Evolutionary conservation across 2,888 invertebrate species (phyloP).

Genomic region (Andrena hattorfiana): DNA sequence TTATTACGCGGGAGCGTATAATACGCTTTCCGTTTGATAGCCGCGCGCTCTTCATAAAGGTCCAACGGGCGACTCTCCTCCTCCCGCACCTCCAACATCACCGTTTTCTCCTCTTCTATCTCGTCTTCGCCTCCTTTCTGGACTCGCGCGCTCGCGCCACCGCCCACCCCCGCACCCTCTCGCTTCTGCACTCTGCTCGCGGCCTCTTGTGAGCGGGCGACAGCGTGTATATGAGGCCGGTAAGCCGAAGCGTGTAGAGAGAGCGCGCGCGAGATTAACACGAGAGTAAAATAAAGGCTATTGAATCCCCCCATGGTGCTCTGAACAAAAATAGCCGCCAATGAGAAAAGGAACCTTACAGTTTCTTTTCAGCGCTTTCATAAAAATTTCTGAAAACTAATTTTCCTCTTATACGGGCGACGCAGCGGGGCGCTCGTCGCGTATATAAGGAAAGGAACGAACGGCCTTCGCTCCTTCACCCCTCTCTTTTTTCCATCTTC

Average conservation of each 20-base stretch:
- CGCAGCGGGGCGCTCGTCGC: slow-evolving; percentile 63
- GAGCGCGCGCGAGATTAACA: slow-evolving; percentile 76
- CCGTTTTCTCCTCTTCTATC: slow-evolving; percentile 1
- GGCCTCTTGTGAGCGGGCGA: slow-evolving; percentile 54
- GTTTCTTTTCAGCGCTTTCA: slow-evolving; percentile 84
- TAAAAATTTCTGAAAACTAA: slow-evolving; percentile 85
- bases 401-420: slow-evolving; percentile 81
- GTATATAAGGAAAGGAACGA: slow-evolving; percentile 70
- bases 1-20: slow-evolving; percentile 70
- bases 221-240: slow-evolving; percentile 50
- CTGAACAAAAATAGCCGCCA: slow-evolving; percentile 84
- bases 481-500: slow-evolving; percentile 51
- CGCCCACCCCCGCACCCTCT: slow-evolving; percentile 12
- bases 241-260: slow-evolving; percentile 64
- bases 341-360: slow-evolving; percentile 84
- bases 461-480: slow-evolving; percentile 68
- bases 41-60: slow-evolving; percentile 65
- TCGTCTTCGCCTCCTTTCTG: slow-evolving; percentile 53
- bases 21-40: slow-evolving; percentile 72
- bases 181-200: not conserved
- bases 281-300: slow-evolving; percentile 83
- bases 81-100: not conserved
- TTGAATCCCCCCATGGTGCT: slow-evolving; percentile 78
- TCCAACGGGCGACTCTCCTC: slow-evolving; percentile 50
- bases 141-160: slow-evolving; percentile 44